A percentile compares a stretch with the other conserved stretches of the same genome.
phyloP scores from a whole-genome alignment of 30 jellyfish, hydroid and myxozoan species.

The Morbakka virulenta region DNA sequence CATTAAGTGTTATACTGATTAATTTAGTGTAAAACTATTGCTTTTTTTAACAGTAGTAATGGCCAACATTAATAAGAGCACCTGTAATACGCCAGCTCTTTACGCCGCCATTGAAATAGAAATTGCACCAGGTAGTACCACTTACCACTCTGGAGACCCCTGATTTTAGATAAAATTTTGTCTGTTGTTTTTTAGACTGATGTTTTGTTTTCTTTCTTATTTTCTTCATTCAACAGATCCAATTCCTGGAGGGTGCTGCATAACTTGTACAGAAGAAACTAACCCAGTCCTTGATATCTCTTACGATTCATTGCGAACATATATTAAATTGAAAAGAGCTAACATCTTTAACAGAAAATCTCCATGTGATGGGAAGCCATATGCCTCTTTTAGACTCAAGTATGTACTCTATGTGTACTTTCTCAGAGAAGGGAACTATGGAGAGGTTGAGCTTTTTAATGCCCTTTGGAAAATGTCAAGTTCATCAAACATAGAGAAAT shows the following conservation, averaged over 20 bases:
- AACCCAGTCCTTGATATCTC: slow-evolving; percentile 51
- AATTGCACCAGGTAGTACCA: too few species aligned
- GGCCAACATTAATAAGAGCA: too few species aligned
- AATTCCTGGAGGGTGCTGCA: slow-evolving; percentile 95
- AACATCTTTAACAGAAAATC: slow-evolving; percentile 40
- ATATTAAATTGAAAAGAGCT: slow-evolving; percentile 56
- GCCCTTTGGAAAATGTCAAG: slow-evolving; percentile 71
- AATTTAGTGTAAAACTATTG: too few species aligned
- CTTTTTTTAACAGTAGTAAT: too few species aligned
- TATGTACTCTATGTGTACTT: slow-evolving; percentile 52
- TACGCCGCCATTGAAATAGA: too few species aligned
- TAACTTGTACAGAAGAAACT: slow-evolving; percentile 61
- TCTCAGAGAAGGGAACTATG: slow-evolving; percentile 38
- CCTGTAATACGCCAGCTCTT: too few species aligned
- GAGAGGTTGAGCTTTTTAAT: slow-evolving; percentile 32
- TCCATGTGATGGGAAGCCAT: slow-evolving; percentile 56
- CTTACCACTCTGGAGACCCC: too few species aligned
- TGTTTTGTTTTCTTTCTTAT: too few species aligned
- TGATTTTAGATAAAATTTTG: too few species aligned
- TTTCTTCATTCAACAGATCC: slow-evolving; percentile 40
- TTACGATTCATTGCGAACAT: slow-evolving; percentile 6
- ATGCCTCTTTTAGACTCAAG: slow-evolving; percentile 37
- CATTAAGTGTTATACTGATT: too few species aligned
- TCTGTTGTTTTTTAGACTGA: too few species aligned
- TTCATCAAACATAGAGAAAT: slow-evolving; percentile 22